Percentiles rank a stretch among this genome's conserved stretches.
phyloP scores from a whole-genome alignment of 2,113 vertebrate genomes.

The Cariama cristata region DNA sequence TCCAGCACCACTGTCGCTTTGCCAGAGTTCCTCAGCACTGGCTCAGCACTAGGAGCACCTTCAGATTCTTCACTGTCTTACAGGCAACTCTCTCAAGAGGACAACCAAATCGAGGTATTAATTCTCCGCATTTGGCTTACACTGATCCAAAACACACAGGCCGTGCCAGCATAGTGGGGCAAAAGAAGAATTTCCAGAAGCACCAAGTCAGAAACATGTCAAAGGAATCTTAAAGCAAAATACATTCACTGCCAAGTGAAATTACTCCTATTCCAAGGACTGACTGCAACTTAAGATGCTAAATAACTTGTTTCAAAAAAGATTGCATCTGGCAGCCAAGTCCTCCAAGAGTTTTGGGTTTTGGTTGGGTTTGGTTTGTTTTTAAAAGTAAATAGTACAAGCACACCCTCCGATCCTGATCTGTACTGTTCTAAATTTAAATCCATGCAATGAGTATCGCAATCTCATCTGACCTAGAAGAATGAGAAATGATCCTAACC shows the following conservation, averaged over 20 bases:
- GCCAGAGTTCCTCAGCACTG: neutral
- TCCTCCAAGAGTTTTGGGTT: neutral
- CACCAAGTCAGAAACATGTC: neutral
- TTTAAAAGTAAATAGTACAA: neutral
- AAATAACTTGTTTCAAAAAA: neutral
- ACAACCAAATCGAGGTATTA: neutral
- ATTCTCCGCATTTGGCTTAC: neutral
- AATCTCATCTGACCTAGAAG: neutral
- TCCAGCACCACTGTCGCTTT: neutral
- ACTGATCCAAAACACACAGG: neutral
- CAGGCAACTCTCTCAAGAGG: neutral
- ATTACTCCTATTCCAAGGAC: neutral
- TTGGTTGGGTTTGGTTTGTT: neutral
- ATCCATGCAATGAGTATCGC: neutral
- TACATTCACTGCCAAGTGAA: neutral
- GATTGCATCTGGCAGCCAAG: neutral
- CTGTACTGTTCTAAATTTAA: neutral
- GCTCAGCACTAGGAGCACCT: neutral
- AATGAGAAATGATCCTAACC: neutral
- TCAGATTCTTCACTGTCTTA: neutral
- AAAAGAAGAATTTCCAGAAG: conserved; percentile 4
- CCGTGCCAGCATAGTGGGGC: neutral
- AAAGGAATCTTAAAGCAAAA: conserved; percentile 18
- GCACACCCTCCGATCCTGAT: neutral
- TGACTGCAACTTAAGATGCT: neutral